Evolutionary conservation across 2,888 invertebrate species (phyloP), one percentile per base, ranked within the genome.

Genomic region (Eristalis tenax): DNA sequence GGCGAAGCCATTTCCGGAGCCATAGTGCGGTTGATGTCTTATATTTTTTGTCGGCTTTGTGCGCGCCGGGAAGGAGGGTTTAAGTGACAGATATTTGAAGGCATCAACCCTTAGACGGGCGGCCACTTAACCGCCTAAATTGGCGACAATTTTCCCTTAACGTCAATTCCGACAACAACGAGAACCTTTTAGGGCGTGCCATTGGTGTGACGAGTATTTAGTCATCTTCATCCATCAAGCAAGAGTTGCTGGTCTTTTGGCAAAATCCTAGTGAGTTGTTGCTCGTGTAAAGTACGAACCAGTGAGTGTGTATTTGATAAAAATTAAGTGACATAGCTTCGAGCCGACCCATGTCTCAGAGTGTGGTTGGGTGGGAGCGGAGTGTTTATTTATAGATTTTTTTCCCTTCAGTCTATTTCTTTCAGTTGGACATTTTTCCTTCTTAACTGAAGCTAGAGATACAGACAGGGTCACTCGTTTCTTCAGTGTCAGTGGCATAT

Each of bases 81-180:
- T 73, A 68, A 50, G 66, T 74, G 68, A 80, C 73, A 74, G 68
- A 73, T 61, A 80, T 70, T 78, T 57, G 28, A 64, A 18, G 63
- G 66, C 50, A 35, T 50, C 61, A 79, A 73, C 71, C 57, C 65
- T 22, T 59, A 61, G 69, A 71, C 38, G 43, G 10, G 69, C 13
- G 64, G 70, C 64, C 56, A 71, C 22, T 56, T 70, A 26, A 78
- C 50, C 40, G 64, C 22, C 22, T 56, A 56, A 64, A 71, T 65
- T 57, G 57, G 26, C 56, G 57, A 64, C 26, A 23, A 64, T 70
- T 69, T 56, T 26, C 8, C 43, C 26, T 50, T 56, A 56, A 74
- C 32, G 64, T 56, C 56, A 56, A 4, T 35, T 74, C 35, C 32
- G 50, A 8, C 50, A 56, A 63, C 32, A 63, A 15, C 43, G 18